phyloP scores from a whole-genome alignment of 1,140 invertebrate species.

The Eriocheir sinensis region DNA sequence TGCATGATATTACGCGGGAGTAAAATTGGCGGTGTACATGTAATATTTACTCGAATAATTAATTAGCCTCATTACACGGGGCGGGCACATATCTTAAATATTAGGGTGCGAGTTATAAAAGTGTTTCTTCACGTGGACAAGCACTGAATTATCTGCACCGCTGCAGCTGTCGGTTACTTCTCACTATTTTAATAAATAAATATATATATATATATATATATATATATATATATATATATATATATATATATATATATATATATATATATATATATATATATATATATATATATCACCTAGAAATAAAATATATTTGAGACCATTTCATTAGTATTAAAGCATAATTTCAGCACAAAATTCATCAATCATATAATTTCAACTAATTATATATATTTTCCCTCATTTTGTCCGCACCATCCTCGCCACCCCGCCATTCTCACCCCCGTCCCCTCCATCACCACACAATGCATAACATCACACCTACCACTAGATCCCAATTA shows the following conservation, averaged over 20 bases:
- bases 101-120: not conserved
- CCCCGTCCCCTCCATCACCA: too few species aligned
- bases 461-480: too few species aligned
- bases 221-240: slow-evolving; percentile 55
- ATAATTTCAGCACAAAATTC: too few species aligned
- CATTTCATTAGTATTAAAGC: too few species aligned
- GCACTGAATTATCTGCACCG: too few species aligned
- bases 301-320: not conserved
- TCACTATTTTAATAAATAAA: too few species aligned
- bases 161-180: too few species aligned
- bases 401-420: not conserved
- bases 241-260: slow-evolving; percentile 54
- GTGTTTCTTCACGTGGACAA: not conserved
- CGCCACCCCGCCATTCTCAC: too few species aligned
- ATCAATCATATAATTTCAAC: too few species aligned
- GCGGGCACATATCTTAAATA: not conserved
- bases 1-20: too few species aligned
- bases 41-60: not conserved
- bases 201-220: slow-evolving; percentile 59
- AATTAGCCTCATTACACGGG: not conserved
- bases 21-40: not conserved
- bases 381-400: too few species aligned
- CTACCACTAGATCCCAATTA: too few species aligned
- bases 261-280: slow-evolving; percentile 38
- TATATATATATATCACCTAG: slow-evolving; percentile 29